phyloP scores from a whole-genome alignment of 2,797 vertebrate genomes.

The Rallus crepitans region DNA sequence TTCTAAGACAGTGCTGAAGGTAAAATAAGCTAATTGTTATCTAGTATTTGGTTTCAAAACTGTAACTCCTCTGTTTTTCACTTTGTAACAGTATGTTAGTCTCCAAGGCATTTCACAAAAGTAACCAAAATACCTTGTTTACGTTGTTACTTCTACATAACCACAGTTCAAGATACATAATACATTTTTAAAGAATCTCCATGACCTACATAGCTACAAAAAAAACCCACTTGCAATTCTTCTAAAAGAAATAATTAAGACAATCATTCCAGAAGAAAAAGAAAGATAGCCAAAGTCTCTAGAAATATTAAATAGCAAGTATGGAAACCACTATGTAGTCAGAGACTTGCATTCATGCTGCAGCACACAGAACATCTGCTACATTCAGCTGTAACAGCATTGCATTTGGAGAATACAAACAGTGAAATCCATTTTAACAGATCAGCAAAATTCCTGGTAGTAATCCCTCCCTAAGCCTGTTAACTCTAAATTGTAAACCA shows the following conservation, averaged over 20 bases:
- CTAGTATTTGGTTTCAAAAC: background rate
- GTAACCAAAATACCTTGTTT: background rate
- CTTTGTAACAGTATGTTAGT: background rate
- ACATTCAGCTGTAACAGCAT: background rate
- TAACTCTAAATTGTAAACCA: background rate
- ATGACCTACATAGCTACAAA: background rate
- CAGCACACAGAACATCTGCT: background rate
- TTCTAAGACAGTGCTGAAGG: background rate
- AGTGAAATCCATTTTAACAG: background rate
- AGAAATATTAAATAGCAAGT: background rate
- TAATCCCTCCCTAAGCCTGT: background rate
- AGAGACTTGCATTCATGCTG: background rate
- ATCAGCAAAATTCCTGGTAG: background rate
- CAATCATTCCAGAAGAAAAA: background rate
- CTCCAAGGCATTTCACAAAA: background rate
- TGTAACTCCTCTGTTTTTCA: background rate
- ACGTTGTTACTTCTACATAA: background rate
- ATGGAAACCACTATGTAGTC: background rate
- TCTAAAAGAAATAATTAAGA: background rate
- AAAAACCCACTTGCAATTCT: background rate
- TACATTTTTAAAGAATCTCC: background rate
- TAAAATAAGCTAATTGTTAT: background rate
- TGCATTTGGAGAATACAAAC: slow-evolving; percentile 1
- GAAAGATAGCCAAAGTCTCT: background rate
- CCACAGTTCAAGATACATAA: background rate